phyloP scores from a whole-genome alignment of 2,797 vertebrate genomes.

The Gallinago nigripennis region DNA sequence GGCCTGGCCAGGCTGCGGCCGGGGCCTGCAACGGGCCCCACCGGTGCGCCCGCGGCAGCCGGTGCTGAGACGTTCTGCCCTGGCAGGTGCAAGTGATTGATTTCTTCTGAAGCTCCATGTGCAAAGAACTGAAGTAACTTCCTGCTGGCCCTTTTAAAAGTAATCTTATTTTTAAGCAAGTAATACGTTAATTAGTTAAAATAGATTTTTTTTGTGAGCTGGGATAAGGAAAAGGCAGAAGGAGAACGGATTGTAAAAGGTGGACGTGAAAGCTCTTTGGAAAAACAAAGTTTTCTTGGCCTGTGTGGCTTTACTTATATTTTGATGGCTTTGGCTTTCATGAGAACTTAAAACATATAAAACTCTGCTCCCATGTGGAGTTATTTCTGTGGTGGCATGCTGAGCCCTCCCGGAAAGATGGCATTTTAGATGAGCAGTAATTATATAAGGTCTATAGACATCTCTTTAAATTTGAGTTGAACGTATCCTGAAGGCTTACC shows the following conservation, averaged over 20 bases:
- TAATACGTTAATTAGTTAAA: rapidly evolving
- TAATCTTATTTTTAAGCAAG: background rate
- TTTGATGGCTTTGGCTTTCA: background rate
- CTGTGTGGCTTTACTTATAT: rapidly evolving
- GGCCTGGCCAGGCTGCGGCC: background rate
- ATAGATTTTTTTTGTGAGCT: no score
- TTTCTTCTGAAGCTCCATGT: rapidly evolving
- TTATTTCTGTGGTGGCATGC: background rate
- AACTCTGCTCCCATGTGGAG: background rate
- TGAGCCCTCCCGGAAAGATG: background rate
- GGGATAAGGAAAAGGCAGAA: background rate
- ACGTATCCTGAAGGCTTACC: rapidly evolving
- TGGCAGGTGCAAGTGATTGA: rapidly evolving
- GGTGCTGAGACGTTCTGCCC: rapidly evolving
- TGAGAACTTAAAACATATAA: background rate
- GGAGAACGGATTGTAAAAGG: background rate
- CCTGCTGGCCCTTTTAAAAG: rapidly evolving
- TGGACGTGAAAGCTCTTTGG: background rate
- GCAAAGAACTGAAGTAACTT: rapidly evolving
- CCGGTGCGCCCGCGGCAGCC: background rate
- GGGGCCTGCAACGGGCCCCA: background rate
- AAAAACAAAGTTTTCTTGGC: background rate
- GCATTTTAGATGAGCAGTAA: background rate
- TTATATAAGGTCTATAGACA: rapidly evolving
- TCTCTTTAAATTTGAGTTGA: background rate